phyloP scores from a whole-genome alignment of 2,797 vertebrate species.

The Scomberomorus guttatus region DNA sequence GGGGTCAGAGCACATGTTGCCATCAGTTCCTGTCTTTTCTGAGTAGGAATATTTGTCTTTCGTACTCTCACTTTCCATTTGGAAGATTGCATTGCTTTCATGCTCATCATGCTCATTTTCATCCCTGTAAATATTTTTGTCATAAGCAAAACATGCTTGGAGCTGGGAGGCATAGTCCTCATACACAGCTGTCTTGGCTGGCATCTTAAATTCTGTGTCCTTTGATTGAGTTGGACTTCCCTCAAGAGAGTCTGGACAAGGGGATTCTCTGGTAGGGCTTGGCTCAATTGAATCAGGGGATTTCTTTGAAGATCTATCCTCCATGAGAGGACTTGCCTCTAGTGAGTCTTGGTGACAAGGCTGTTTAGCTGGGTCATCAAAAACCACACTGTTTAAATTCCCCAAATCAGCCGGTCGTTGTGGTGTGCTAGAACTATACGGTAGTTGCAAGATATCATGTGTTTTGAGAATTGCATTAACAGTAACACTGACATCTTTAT shows the following conservation, averaged over 20 bases:
- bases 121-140: slow-evolving; percentile 56
- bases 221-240: slow-evolving; percentile 90
- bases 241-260: slow-evolving; percentile 95
- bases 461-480: slow-evolving; percentile 32
- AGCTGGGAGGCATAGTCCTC: slow-evolving; percentile 81
- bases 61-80: slow-evolving; percentile 87
- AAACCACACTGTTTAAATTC: slow-evolving; percentile 80
- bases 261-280: slow-evolving; percentile 93
- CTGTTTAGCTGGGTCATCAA: slow-evolving; percentile 84
- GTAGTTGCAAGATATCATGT: slow-evolving; percentile 44
- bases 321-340: slow-evolving; percentile 91
- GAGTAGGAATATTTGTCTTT: slow-evolving; percentile 78
- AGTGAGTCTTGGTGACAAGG: slow-evolving; percentile 92
- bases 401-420: slow-evolving; percentile 86
- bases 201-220: slow-evolving; percentile 61
- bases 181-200: slow-evolving; percentile 68
- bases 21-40: slow-evolving; percentile 79
- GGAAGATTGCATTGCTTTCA: slow-evolving; percentile 79
- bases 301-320: slow-evolving; percentile 93
- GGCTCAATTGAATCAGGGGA: slow-evolving; percentile 98
- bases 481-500: slow-evolving; percentile 14
- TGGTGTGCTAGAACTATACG: slow-evolving; percentile 78
- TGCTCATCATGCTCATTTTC: slow-evolving; percentile 85
- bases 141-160: slow-evolving; percentile 67
- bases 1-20: slow-evolving; percentile 86